Conservation (phyloP, 2,888 invertebrate species). For the Drosophila subquinaria region DNA sequence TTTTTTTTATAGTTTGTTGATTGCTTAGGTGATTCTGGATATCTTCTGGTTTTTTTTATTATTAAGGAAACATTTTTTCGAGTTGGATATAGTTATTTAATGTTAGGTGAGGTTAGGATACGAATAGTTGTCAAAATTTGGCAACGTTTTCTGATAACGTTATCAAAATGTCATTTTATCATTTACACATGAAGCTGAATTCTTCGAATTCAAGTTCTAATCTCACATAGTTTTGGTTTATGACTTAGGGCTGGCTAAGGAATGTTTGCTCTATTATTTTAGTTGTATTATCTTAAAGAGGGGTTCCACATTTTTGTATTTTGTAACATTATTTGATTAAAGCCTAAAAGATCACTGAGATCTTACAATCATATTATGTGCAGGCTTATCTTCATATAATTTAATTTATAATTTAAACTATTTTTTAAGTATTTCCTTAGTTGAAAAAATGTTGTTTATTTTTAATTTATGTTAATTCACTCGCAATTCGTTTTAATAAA, state of each 20-base stretch:
- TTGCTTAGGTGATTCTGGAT: slow-evolving; percentile 14
- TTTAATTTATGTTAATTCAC: background rate
- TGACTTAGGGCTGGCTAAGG: background rate
- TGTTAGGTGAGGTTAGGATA: slow-evolving; percentile 31
- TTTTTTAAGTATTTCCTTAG: background rate
- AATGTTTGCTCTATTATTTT: background rate
- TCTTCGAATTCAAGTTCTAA: slow-evolving; percentile 3
- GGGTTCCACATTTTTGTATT: background rate
- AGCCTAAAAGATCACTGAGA: background rate
- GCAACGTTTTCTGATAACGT: slow-evolving; percentile 6
- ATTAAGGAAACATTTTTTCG: too few species aligned
- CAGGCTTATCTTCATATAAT: too few species aligned
- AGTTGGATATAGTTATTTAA: too few species aligned
- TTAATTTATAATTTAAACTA: too few species aligned
- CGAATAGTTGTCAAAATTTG: background rate
- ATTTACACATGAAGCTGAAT: background rate
- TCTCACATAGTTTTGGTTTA: slow-evolving; percentile 9
- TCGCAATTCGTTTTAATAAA: too few species aligned
- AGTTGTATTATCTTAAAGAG: background rate
- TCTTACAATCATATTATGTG: background rate
- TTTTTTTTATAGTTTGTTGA: slow-evolving; percentile 48
- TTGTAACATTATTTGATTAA: background rate
- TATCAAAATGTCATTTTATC: slow-evolving; percentile 4
- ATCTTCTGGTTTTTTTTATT: too few species aligned
- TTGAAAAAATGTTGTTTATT: background rate